These are phyloP conservation scores for Misgurnus anguillicaudatus DNA, from an alignment of 2,113 vertebrate genomes.

Conservation along the genomic window DNA sequence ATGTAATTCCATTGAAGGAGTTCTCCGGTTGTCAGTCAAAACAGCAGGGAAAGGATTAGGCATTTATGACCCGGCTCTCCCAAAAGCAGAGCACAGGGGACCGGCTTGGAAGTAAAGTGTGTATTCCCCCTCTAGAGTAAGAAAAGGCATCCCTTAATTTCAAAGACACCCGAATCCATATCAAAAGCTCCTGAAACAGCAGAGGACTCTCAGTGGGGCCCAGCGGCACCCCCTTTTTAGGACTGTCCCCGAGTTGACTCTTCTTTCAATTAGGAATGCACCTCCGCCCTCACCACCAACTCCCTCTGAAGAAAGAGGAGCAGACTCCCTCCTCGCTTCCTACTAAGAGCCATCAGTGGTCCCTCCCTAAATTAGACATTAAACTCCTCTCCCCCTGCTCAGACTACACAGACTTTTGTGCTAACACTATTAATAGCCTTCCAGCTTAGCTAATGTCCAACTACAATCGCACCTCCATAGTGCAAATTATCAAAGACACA, in stretches of 20 bases:
- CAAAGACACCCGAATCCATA: constrained; percentile 86
- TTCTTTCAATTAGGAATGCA: constrained; percentile 90
- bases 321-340: constrained; percentile 67
- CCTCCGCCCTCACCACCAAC: constrained; percentile 74
- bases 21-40: constrained; percentile 80
- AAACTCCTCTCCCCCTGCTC: constrained; percentile 45
- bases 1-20: constrained; percentile 67
- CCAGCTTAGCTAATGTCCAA: constrained; percentile 37
- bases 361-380: constrained; percentile 41
- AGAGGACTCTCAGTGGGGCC: constrained; percentile 79
- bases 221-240: constrained; percentile 79
- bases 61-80: constrained; percentile 76
- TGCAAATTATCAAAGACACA: constrained; percentile 36
- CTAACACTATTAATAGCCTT: constrained; percentile 37
- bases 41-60: constrained; percentile 78
- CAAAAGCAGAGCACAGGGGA: constrained; percentile 78
- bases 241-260: constrained; percentile 83
- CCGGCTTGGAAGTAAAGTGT: constrained; percentile 80
- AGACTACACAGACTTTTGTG: constrained; percentile 16
- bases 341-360: constrained; percentile 62
- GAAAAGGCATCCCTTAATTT: constrained; percentile 85
- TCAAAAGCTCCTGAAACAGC: constrained; percentile 85
- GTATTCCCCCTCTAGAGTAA: constrained; percentile 74
- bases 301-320: constrained; percentile 56
- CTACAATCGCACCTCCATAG: constrained; percentile 24